A percentile compares a stretch with the other conserved stretches of the same genome.
Evolutionary conservation across 30 jellyfish, hydroid and myxozoan genomes (phyloP).

Genomic region (Hydractinia echinata): DNA sequence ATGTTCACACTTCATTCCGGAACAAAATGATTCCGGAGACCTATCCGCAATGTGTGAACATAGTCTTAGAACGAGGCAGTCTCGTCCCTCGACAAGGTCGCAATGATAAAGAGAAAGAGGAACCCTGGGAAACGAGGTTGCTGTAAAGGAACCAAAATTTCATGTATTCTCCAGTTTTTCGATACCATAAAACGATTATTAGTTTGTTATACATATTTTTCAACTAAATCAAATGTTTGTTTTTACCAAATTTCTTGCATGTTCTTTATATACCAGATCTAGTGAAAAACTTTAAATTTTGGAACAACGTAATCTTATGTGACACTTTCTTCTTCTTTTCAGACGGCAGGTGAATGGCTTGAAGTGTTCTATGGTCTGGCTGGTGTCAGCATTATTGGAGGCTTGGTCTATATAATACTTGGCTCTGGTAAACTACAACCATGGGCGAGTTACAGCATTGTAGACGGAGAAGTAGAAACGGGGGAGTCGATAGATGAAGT

Average conservation of each 20-base stretch:
- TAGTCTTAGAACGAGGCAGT: too few relatives aligned
- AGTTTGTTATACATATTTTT: not conserved
- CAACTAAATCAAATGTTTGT: not conserved
- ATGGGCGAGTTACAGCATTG: constrained; percentile 58
- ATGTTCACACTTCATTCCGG: too few relatives aligned
- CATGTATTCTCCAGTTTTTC: too few relatives aligned
- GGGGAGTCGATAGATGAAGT: not conserved
- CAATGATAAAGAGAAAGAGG: too few relatives aligned
- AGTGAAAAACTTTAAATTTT: too few relatives aligned
- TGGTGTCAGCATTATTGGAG: constrained; percentile 70
- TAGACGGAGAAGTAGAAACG: constrained; percentile 1
- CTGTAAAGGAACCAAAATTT: too few relatives aligned
- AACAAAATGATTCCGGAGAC: too few relatives aligned
- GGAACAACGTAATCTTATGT: not conserved
- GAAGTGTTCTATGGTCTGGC: constrained; percentile 64
- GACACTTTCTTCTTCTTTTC: not conserved
- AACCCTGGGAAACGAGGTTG: too few relatives aligned
- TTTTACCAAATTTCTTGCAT: not conserved
- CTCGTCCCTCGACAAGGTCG: not conserved
- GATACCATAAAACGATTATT: too few relatives aligned
- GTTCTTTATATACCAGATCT: not conserved
- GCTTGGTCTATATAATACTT: constrained; percentile 43
- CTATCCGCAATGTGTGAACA: too few relatives aligned
- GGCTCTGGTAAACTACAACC: constrained; percentile 89
- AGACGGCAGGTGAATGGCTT: constrained; percentile 83